Conservation (phyloP, 2,888 invertebrate species). For the Aphodius granarius region DNA sequence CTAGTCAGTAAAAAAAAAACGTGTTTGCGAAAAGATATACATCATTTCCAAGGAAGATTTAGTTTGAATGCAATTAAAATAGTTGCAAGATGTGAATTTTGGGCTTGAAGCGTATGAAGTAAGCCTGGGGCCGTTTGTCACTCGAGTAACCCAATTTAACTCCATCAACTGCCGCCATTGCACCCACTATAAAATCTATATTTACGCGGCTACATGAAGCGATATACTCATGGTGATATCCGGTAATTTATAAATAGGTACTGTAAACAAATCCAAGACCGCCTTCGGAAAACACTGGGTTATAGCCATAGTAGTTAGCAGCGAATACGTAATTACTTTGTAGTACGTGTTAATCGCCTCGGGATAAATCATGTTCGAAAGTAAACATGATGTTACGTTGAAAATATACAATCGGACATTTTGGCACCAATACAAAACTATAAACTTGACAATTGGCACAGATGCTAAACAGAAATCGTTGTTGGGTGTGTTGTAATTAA, state of each 20-base stretch:
- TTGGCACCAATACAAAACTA: no score
- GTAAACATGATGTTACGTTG: no score
- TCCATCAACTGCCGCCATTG: constrained; percentile 7
- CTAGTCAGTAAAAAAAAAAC: no score
- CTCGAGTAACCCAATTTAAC: constrained; percentile 13
- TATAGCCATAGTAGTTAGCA: not conserved
- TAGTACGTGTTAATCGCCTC: no score
- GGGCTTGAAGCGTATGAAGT: not conserved
- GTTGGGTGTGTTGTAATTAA: no score
- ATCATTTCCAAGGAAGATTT: not conserved
- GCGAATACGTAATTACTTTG: no score
- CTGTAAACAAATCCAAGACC: not conserved
- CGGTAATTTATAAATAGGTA: not conserved
- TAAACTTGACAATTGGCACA: no score
- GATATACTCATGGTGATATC: not conserved
- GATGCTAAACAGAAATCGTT: no score
- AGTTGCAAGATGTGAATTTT: not conserved
- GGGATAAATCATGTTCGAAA: no score
- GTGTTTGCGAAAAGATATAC: not conserved
- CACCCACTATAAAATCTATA: constrained; percentile 12
- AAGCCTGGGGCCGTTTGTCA: constrained; percentile 5
- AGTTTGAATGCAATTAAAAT: not conserved
- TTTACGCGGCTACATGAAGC: not conserved
- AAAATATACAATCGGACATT: no score
- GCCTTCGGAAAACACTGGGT: not conserved